These are phyloP conservation scores for Lepidotrigona ventralis DNA, from an alignment of 1,140 invertebrate genomes.

Conservation along the genomic window DNA sequence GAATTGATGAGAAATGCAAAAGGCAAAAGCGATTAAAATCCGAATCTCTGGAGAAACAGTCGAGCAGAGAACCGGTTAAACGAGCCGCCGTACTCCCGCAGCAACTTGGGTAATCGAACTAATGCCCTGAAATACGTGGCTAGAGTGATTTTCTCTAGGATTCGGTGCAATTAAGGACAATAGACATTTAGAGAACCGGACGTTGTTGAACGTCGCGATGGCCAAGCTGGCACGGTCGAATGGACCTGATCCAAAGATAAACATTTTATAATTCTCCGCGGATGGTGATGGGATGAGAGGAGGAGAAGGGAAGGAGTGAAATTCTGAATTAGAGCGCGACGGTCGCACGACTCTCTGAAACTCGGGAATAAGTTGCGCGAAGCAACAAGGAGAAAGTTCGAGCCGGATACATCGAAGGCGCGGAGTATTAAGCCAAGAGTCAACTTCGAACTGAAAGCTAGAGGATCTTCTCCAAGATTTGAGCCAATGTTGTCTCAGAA, in stretches of 20 bases:
- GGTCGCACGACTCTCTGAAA: background rate
- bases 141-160: background rate
- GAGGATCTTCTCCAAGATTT: conserved; percentile 7
- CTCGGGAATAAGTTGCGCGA: background rate
- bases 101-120: background rate
- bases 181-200: background rate
- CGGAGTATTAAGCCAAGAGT: background rate
- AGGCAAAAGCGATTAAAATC: background rate
- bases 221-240: background rate
- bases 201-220: background rate
- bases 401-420: background rate
- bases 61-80: background rate
- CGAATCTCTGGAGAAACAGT: background rate
- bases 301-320: background rate
- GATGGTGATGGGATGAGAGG: too few species aligned
- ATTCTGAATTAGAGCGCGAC: background rate
- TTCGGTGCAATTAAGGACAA: conserved; percentile 33
- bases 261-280: conserved; percentile 2
- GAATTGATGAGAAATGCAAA: background rate
- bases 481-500: background rate
- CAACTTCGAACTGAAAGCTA: background rate
- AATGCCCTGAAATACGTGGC: conserved; percentile 18
- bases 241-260: conserved; percentile 6
- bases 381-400: background rate
- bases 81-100: too few species aligned